Percentiles rank a stretch among this genome's conserved stretches.
These are phyloP conservation scores for Entelurus aequoreus DNA, from an alignment of 2,113 vertebrate species.

Conservation along the genomic window DNA sequence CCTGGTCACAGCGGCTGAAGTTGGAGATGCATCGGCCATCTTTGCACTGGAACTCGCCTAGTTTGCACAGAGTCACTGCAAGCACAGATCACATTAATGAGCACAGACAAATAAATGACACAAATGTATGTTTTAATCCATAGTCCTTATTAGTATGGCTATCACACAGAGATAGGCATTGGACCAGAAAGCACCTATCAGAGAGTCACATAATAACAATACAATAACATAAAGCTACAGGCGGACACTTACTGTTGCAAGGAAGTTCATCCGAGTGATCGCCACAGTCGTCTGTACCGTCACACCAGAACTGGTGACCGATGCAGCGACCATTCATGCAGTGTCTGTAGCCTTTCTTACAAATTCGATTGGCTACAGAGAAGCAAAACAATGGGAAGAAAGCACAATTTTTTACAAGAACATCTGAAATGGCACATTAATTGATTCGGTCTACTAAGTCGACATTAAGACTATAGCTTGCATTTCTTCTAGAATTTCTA, in stretches of 20 bases:
- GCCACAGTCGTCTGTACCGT: slow-evolving; percentile 84
- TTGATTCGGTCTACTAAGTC: no score
- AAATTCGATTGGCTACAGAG: slow-evolving; percentile 81
- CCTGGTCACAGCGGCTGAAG: slow-evolving; percentile 92
- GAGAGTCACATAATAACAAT: background rate
- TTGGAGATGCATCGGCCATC: slow-evolving; percentile 86
- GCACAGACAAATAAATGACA: background rate
- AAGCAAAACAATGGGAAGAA: background rate
- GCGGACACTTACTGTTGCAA: slow-evolving; percentile 85
- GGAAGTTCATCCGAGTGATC: slow-evolving; percentile 91
- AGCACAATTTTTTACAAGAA: background rate
- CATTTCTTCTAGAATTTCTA: no score
- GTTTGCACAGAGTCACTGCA: slow-evolving; percentile 80
- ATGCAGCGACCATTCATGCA: slow-evolving; percentile 88
- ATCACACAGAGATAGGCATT: no score
- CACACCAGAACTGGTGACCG: slow-evolving; percentile 83
- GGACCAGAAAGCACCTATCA: background rate
- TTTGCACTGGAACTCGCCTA: slow-evolving; percentile 85
- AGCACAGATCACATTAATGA: background rate
- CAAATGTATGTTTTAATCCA: background rate
- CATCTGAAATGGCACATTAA: no score
- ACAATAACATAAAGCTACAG: background rate
- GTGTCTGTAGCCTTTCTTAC: slow-evolving; percentile 89
- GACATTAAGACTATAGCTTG: no score
- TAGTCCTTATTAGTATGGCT: no score